These are phyloP conservation scores for Cyrtodaria siliqua DNA, from an alignment of 2,888 invertebrate genomes.

Conservation along the genomic window DNA sequence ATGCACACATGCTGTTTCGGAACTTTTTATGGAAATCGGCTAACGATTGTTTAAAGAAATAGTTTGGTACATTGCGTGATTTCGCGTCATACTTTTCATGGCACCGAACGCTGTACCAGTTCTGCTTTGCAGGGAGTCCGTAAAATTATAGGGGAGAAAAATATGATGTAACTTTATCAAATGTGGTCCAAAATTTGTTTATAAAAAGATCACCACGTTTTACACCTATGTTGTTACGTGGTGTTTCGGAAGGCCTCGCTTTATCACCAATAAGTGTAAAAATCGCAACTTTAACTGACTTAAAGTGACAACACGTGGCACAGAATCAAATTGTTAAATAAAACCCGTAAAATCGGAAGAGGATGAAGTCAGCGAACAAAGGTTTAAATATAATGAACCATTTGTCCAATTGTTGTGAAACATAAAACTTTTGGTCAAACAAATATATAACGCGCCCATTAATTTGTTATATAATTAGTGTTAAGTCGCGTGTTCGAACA, in stretches of 20 bases:
- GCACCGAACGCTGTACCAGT: constrained; percentile 2
- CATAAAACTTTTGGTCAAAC: too few species aligned
- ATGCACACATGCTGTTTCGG: constrained; percentile 27
- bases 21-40: not conserved
- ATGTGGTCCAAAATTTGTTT: constrained; percentile 30
- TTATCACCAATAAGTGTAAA: constrained; percentile 37
- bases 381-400: not conserved
- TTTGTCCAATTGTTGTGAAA: not conserved
- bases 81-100: constrained; percentile 3
- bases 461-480: constrained; percentile 10
- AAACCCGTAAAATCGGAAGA: constrained; percentile 1
- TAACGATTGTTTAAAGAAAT: not conserved
- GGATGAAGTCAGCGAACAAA: not conserved
- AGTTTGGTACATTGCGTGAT: not conserved
- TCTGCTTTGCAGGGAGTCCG: constrained; percentile 6
- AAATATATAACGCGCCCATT: not conserved
- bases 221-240: constrained; percentile 39
- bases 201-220: constrained; percentile 36
- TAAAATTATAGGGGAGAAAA: constrained; percentile 24
- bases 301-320: constrained; percentile 18
- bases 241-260: constrained; percentile 18
- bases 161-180: constrained; percentile 13
- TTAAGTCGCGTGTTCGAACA: too few species aligned
- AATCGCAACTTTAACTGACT: constrained; percentile 8
- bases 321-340: not conserved